Conservation (phyloP, 2,888 invertebrate species). For the Eumacrocentrus americanus region DNA sequence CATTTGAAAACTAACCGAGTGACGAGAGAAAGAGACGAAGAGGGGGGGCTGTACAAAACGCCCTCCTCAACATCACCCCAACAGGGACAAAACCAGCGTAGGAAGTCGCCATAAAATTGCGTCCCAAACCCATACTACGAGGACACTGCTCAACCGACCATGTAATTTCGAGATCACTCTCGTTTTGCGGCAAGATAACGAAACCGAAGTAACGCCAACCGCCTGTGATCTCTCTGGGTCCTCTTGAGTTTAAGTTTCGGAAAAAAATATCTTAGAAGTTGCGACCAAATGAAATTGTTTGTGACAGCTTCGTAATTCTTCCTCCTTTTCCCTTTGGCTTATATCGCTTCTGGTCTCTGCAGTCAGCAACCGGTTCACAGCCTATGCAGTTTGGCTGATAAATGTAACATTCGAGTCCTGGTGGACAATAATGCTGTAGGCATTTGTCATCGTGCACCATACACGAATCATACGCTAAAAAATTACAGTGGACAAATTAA, state of each 20-base stretch:
- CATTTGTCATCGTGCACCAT: conserved; percentile 45
- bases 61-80: conserved; percentile 6
- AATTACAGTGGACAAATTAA: not conserved
- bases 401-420: conserved; percentile 50
- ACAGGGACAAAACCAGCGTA: conserved; percentile 29
- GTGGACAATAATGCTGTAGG: conserved; percentile 47
- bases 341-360: conserved; percentile 27
- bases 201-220: conserved; percentile 26
- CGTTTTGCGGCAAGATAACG: conserved; percentile 31
- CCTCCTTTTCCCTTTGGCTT: not conserved
- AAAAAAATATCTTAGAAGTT: not conserved
- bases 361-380: conserved; percentile 42
- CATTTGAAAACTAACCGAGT: conserved; percentile 23
- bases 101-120: conserved; percentile 27
- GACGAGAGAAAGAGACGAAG: conserved; percentile 2
- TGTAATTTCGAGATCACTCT: conserved; percentile 32
- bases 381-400: conserved; percentile 48
- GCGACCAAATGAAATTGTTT: conserved; percentile 2
- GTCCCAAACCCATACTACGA: conserved; percentile 2
- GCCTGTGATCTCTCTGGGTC: conserved; percentile 28
- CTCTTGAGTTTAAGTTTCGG: conserved; percentile 4
- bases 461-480: conserved; percentile 51
- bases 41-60: not conserved
- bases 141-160: conserved; percentile 27
- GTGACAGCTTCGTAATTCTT: conserved; percentile 12